Evolutionary conservation across 2,797 vertebrate genomes (phyloP).

Genomic region (Odontamblyopus lacepedii): DNA sequence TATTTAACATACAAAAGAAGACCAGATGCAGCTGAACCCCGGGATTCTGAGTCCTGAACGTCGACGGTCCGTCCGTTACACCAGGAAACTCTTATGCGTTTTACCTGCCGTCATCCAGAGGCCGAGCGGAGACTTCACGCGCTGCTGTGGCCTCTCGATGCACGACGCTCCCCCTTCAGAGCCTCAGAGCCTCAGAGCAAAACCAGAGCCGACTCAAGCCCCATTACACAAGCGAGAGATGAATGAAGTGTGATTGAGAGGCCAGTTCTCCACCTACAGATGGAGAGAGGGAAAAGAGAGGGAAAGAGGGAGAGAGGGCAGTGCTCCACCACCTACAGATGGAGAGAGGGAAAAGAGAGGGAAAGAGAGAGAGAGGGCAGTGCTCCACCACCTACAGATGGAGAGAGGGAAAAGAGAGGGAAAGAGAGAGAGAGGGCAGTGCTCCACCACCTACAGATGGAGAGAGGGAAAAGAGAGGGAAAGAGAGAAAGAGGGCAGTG

Average conservation of each 20-base stretch:
- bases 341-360: constrained; percentile 67
- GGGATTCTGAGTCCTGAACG: no score
- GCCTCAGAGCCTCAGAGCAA: constrained; percentile 45
- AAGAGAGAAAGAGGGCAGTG: no score
- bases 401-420: background rate
- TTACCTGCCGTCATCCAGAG: background rate
- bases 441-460: no score
- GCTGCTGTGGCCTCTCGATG: constrained; percentile 42
- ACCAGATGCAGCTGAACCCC: no score
- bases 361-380: no score
- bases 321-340: no score
- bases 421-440: background rate
- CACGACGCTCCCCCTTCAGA: constrained; percentile 54
- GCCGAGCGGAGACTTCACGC: constrained; percentile 39
- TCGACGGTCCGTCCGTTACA: no score
- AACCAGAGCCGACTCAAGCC: constrained; percentile 19
- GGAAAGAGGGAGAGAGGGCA: constrained; percentile 46
- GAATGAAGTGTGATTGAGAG: constrained; percentile 77
- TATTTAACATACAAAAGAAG: no score
- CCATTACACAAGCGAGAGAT: constrained; percentile 71
- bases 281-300: constrained; percentile 66
- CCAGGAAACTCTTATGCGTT: no score
- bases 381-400: no score
- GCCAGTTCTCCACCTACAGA: constrained; percentile 68
- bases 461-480: no score